Conservation (phyloP, 2,113 vertebrate genomes). For the Zapornia atra region DNA sequence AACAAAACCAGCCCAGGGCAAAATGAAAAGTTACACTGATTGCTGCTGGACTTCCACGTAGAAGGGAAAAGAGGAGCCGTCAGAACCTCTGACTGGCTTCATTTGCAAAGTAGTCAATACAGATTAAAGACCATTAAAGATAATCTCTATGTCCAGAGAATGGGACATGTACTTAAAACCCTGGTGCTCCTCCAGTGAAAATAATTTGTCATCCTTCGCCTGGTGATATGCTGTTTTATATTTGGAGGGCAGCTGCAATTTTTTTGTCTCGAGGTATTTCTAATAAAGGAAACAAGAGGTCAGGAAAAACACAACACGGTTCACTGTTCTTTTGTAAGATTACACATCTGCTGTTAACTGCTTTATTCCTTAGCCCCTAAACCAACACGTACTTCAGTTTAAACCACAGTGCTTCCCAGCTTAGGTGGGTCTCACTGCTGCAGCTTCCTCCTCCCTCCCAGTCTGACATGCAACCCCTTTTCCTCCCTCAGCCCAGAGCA, state of each 20-base stretch:
- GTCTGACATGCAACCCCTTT: background rate
- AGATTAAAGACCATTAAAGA: background rate
- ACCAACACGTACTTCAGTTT: background rate
- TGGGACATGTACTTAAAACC: background rate
- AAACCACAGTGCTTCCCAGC: background rate
- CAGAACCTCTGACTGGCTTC: background rate
- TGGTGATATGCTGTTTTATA: background rate
- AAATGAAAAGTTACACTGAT: background rate
- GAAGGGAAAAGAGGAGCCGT: background rate
- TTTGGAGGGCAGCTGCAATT: background rate
- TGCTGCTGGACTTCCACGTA: background rate
- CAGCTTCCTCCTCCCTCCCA: accelerated
- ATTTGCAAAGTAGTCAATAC: background rate
- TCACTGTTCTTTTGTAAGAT: background rate
- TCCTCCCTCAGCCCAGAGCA: background rate
- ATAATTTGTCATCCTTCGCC: background rate
- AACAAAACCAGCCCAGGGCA: background rate
- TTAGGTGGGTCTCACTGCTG: background rate
- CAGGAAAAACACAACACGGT: background rate
- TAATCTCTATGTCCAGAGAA: background rate
- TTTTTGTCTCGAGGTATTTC: background rate
- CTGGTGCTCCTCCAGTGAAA: background rate
- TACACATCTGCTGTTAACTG: background rate
- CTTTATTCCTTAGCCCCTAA: background rate
- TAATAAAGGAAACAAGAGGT: background rate